Percentiles rank a stretch among this genome's conserved stretches.
phyloP scores from a whole-genome alignment of 2,888 invertebrate genomes.

The Chloroclysta siterata region DNA sequence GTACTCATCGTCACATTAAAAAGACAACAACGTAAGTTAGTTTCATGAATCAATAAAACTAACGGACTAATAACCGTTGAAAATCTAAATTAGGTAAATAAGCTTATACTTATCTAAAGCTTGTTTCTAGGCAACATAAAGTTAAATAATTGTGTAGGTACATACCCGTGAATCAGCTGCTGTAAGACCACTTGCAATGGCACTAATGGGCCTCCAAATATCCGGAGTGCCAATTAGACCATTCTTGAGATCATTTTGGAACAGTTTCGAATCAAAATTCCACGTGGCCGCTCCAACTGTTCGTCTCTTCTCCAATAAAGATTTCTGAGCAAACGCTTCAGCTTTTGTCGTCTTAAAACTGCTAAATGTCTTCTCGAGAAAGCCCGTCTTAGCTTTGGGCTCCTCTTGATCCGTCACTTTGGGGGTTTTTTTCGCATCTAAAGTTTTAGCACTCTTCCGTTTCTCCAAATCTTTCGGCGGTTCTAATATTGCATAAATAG shows the following conservation, averaged over 20 bases:
- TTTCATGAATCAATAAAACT: too few relatives aligned
- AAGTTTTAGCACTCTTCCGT: conserved; percentile 65
- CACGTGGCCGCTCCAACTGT: conserved; percentile 89
- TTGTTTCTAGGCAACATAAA: neutral
- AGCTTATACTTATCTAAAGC: too few relatives aligned
- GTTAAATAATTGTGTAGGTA: conserved; percentile 9
- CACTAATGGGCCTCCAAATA: conserved; percentile 88
- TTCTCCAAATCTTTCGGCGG: conserved; percentile 78
- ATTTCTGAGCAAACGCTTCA: conserved; percentile 75
- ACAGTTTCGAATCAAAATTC: conserved; percentile 87
- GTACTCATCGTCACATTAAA: too few relatives aligned
- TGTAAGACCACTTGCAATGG: conserved; percentile 87
- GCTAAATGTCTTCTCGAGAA: conserved; percentile 80
- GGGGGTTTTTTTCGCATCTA: conserved; percentile 64
- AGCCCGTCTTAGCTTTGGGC: conserved; percentile 76
- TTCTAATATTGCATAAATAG: conserved; percentile 88
- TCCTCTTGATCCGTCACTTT: conserved; percentile 77
- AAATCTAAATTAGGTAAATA: too few relatives aligned
- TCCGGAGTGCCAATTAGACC: conserved; percentile 87
- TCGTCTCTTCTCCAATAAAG: conserved; percentile 86
- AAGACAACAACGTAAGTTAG: too few relatives aligned
- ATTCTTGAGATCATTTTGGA: conserved; percentile 86
- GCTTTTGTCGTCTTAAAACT: conserved; percentile 77
- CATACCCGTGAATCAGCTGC: conserved; percentile 82
- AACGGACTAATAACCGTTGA: too few relatives aligned